Percentiles rank a stretch among this genome's conserved stretches.
Conservation (phyloP, 2,797 vertebrate species). For the Acridotheres tristis region DNA sequence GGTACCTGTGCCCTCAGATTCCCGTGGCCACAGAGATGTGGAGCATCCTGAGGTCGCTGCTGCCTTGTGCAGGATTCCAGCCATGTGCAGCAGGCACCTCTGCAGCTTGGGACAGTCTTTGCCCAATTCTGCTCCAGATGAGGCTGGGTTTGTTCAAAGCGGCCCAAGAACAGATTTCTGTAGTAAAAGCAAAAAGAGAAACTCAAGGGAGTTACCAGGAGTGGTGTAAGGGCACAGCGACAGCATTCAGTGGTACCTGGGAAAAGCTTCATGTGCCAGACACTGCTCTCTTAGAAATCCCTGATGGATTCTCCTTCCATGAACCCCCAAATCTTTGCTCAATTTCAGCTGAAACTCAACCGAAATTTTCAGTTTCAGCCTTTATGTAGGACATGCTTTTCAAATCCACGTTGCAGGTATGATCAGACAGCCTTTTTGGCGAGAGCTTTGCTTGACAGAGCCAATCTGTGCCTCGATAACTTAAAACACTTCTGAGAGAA, state of each 20-base stretch:
- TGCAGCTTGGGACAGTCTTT: too few relatives aligned
- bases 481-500: neutral
- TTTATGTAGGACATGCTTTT: neutral
- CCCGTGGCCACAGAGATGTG: neutral
- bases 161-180: neutral
- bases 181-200: neutral
- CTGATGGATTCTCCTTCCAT: neutral
- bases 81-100: fast-evolving
- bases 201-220: neutral
- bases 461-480: neutral
- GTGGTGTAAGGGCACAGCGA: neutral
- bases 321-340: neutral
- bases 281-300: neutral
- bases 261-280: neutral
- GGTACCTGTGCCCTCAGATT: neutral
- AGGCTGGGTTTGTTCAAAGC: neutral
- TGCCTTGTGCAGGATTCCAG: fast-evolving
- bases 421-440: neutral
- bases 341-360: neutral
- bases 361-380: neutral
- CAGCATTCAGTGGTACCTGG: neutral
- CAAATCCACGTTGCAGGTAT: neutral
- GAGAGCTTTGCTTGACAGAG: neutral
- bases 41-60: neutral
- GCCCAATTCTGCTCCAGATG: neutral